These are phyloP conservation scores for Thaleichthys pacificus DNA, from an alignment of 2,797 vertebrate genomes.

Conservation along the genomic window DNA sequence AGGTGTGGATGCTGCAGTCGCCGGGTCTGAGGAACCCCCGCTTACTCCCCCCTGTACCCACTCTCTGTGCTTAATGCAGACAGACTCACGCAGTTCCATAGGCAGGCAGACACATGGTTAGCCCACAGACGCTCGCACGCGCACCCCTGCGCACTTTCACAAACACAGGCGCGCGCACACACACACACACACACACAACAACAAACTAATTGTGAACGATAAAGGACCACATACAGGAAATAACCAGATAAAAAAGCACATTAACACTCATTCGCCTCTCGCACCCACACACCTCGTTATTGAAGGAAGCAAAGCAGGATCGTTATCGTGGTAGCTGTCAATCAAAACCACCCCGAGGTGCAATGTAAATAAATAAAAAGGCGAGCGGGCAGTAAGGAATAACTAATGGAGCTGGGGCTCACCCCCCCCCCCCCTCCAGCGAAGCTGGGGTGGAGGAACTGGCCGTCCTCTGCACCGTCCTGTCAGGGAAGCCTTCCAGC, in stretches of 20 bases:
- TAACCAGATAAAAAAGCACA: conserved; percentile 42
- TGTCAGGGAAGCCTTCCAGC: conserved; percentile 38
- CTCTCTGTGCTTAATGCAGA: too few relatives aligned
- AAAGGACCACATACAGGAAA: conserved; percentile 17
- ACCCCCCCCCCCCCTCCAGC: background rate
- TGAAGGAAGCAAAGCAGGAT: conserved; percentile 46
- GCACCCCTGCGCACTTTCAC: conserved; percentile 24
- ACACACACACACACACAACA: conserved; percentile 15
- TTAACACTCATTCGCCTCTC: conserved; percentile 37
- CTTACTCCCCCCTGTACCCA: too few relatives aligned
- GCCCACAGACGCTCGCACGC: background rate
- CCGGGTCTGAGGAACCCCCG: conserved; percentile 11
- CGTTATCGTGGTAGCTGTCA: conserved; percentile 42
- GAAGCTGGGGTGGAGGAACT: background rate
- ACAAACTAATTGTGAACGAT: background rate
- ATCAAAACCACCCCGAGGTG: conserved; percentile 26
- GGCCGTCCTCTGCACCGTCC: conserved; percentile 18
- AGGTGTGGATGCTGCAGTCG: conserved; percentile 49
- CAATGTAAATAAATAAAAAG: conserved; percentile 50
- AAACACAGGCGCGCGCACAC: conserved; percentile 1
- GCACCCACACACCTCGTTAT: conserved; percentile 41
- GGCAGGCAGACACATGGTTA: too few relatives aligned
- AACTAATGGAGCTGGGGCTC: conserved; percentile 40
- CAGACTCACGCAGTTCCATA: too few relatives aligned
- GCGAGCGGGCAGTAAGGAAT: conserved; percentile 38